Conservation (phyloP, 2,113 vertebrate genomes). For the Crotophaga sulcirostris region DNA sequence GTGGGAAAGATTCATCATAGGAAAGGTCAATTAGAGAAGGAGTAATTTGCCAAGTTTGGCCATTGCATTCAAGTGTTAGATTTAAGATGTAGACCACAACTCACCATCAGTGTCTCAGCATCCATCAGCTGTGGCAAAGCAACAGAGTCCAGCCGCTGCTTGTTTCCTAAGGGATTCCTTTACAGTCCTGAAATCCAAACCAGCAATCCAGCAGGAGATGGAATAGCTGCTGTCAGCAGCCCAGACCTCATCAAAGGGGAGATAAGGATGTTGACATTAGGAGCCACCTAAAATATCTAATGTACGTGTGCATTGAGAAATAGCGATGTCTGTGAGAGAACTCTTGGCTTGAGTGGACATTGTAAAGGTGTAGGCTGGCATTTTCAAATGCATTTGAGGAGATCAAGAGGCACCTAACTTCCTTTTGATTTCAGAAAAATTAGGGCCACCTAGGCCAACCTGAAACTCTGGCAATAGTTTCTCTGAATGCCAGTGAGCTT, state of each 20-base stretch:
- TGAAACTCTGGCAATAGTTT: background rate
- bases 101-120: background rate
- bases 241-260: constrained; percentile 73
- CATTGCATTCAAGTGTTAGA: background rate
- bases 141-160: background rate
- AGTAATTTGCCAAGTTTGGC: background rate
- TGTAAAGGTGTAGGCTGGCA: background rate
- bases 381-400: background rate
- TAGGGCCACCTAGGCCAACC: background rate
- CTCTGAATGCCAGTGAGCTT: background rate
- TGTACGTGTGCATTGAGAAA: background rate
- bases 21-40: background rate
- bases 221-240: constrained; percentile 73
- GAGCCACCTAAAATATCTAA: background rate
- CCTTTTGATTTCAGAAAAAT: background rate
- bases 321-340: background rate
- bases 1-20: background rate
- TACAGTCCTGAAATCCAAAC: background rate
- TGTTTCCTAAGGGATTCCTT: background rate
- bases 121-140: background rate
- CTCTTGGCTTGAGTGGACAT: background rate
- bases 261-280: background rate
- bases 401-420: background rate
- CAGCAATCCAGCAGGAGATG: constrained; percentile 61
- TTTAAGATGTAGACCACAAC: background rate